Evolutionary conservation across 2,797 vertebrate species (phyloP).

Genomic region (Amniataba percoides): DNA sequence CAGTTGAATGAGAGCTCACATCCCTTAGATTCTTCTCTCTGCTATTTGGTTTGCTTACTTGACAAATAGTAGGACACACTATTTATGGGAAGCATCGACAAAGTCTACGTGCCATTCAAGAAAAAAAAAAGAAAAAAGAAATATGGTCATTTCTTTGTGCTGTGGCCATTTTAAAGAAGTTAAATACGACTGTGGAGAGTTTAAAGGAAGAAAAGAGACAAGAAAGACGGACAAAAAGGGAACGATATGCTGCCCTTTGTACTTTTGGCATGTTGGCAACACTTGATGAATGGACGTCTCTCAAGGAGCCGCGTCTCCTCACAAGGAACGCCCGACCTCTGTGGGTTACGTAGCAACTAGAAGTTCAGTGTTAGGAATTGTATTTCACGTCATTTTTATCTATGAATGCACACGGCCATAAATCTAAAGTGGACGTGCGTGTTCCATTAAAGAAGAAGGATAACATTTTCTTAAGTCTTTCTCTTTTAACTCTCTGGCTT

Average conservation of each 20-base stretch:
- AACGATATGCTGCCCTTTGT: conserved; percentile 84
- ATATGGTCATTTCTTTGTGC: conserved; percentile 61
- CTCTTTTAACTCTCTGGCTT: conserved; percentile 23
- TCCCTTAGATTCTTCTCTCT: conserved; percentile 23
- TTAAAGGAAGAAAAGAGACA: conserved; percentile 68
- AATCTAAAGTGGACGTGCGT: conserved; percentile 57
- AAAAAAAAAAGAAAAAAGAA: conserved; percentile 47
- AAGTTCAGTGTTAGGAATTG: conserved; percentile 73
- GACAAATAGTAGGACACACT: conserved; percentile 29
- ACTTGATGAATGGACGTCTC: conserved; percentile 84
- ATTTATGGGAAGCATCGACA: conserved; percentile 48
- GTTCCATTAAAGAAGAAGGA: conserved; percentile 57
- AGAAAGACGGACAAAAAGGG: conserved; percentile 72
- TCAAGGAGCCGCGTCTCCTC: conserved; percentile 75
- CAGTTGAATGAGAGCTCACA: conserved; percentile 48
- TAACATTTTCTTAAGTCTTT: conserved; percentile 51
- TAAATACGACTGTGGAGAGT: conserved; percentile 69
- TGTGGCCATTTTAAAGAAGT: conserved; percentile 60
- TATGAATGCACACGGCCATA: conserved; percentile 58
- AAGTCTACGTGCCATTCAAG: conserved; percentile 39
- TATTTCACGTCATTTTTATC: conserved; percentile 80
- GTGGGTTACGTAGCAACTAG: conserved; percentile 83
- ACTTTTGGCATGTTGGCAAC: conserved; percentile 79
- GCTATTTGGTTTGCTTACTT: conserved; percentile 34
- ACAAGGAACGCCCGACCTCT: conserved; percentile 78